phyloP scores from a whole-genome alignment of 1,140 invertebrate species.

The Camponotus pennsylvanicus region DNA sequence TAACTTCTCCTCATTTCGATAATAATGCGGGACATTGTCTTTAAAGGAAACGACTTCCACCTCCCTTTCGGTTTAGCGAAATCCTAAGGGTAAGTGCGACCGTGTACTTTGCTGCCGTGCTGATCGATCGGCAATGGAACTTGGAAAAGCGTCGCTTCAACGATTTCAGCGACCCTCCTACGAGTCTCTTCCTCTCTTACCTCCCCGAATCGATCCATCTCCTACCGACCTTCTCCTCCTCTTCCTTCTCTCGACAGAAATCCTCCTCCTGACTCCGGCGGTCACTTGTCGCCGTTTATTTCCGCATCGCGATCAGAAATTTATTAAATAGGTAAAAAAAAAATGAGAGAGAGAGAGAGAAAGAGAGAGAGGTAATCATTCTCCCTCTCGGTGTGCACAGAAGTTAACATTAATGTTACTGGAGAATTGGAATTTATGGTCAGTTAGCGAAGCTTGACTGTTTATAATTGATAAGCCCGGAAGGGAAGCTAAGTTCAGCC shows the following conservation, averaged over 20 bases:
- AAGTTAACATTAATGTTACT: conserved; percentile 6
- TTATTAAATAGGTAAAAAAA: conserved; percentile 51
- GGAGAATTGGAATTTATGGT: conserved; percentile 4
- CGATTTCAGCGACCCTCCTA: conserved; percentile 33
- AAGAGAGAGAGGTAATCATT: background rate
- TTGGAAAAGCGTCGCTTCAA: conserved; percentile 61
- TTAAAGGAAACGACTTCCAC: background rate
- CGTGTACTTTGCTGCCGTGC: conserved; percentile 28
- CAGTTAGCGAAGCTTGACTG: background rate
- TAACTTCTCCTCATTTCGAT: background rate
- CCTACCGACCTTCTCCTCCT: conserved; percentile 6
- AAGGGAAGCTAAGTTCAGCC: background rate
- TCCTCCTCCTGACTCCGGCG: background rate
- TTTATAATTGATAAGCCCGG: conserved; percentile 4
- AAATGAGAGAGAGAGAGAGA: background rate
- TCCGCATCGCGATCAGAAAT: conserved; percentile 38
- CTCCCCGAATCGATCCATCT: conserved; percentile 53
- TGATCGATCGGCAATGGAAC: conserved; percentile 57
- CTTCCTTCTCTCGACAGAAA: background rate
- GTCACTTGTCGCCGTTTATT: conserved; percentile 53
- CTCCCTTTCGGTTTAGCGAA: background rate
- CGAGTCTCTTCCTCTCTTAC: background rate
- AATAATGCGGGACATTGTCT: conserved; percentile 28
- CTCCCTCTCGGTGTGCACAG: background rate
- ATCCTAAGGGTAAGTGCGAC: conserved; percentile 25